Evolutionary conservation across 1,140 invertebrate genomes (phyloP), one percentile per base, ranked within the genome.

Genomic region (Heliconius hewitsoni): DNA sequence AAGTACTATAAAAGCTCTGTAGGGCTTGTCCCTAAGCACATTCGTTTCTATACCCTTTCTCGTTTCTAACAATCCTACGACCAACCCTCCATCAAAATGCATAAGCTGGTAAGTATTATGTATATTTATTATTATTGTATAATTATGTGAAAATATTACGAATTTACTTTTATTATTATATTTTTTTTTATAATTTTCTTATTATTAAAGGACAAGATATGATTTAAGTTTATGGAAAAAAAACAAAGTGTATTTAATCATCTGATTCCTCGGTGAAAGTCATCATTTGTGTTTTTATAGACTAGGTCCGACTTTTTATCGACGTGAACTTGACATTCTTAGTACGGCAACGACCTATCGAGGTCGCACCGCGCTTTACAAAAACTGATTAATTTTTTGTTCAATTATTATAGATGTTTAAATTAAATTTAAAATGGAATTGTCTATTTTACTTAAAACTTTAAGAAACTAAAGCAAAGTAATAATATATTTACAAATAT

Each of bases 51-150:
- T 83, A 89, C 84, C 85, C 83, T 89, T 87, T 81, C 82, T 86
- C 81, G 80, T 81, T 80, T 82, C 82, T 85, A 79, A 85, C 73
- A 82, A 88, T 83, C 80, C 82, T 76, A 23, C 46, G 37, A 76
- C 13, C 57, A 76, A 84, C 83, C 84, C 82, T 74, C 82, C 83
- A 81, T 79, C 86, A 93, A 90, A 88, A 94, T 94, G 92, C 93
- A 90, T 86, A 93, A 93, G 76, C 90, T 94, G 91, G 92, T 94
- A 93, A 94, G 92, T 74, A 73, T 71, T 52, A 57, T 9, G 55
- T 23, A 57, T 23, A 23, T n/a, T 57, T 34, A 3, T 34, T 34
- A 3, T 23, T 57, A 57, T 57, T 57, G 3, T 23, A 57, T 57
- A 57, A 57, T 57, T 57, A n/a, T 23, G 6, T n/a, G 9, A 23